Percentiles rank a stretch among this genome's conserved stretches.
These are phyloP conservation scores for Kryptopterus vitreolus DNA, from an alignment of 2,797 vertebrate species.

Conservation along the genomic window DNA sequence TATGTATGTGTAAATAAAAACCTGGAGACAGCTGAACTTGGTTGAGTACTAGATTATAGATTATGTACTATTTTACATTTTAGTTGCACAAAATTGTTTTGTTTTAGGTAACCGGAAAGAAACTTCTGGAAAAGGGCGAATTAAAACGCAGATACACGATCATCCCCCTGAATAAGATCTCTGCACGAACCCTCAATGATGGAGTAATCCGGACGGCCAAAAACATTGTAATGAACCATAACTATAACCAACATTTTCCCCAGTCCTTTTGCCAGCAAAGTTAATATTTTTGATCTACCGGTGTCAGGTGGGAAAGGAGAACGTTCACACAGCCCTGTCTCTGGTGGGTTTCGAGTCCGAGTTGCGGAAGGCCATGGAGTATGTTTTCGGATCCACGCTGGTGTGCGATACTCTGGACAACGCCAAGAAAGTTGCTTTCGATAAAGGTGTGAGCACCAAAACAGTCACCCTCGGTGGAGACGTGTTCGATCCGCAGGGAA, in stretches of 20 bases:
- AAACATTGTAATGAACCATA: constrained; percentile 78
- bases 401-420: constrained; percentile 88
- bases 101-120: constrained; percentile 88
- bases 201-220: constrained; percentile 77
- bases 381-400: constrained; percentile 89
- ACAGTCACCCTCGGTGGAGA: constrained; percentile 92
- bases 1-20: no score
- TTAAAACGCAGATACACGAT: constrained; percentile 89
- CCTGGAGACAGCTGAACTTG: not conserved
- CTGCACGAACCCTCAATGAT: constrained; percentile 76
- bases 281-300: not conserved
- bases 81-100: not conserved
- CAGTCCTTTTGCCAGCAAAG: not conserved
- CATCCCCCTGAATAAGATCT: constrained; percentile 96
- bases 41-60: not conserved
- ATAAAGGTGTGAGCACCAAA: constrained; percentile 86
- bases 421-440: constrained; percentile 93
- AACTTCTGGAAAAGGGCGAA: constrained; percentile 90
- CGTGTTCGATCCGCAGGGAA: constrained; percentile 92
- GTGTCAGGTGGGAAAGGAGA: constrained; percentile 79
- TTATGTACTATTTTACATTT: not conserved
- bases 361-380: constrained; percentile 94
- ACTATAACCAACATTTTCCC: not conserved
- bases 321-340: constrained; percentile 82
- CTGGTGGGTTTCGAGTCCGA: constrained; percentile 84